A percentile compares a stretch with the other conserved stretches of the same genome.
Conservation (phyloP, 2,888 invertebrate genomes). For the Torymus tubicola region DNA sequence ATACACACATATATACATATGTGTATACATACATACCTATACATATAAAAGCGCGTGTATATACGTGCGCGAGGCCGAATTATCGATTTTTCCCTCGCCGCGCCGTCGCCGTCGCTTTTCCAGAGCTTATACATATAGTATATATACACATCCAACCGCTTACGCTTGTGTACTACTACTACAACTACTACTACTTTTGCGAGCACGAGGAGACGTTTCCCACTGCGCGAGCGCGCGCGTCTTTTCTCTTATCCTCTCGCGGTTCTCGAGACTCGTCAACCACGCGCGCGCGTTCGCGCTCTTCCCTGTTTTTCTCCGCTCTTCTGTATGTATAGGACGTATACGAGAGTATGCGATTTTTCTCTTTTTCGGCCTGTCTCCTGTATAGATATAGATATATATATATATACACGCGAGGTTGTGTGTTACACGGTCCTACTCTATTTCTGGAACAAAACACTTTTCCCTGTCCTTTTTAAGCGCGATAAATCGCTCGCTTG, state of each 20-base stretch:
- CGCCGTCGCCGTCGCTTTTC: neutral
- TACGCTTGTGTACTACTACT: no score
- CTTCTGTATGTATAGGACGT: no score
- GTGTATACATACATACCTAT: no score
- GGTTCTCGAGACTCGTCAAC: neutral
- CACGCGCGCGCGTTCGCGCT: no score
- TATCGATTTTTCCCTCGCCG: conserved; percentile 47
- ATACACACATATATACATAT: no score
- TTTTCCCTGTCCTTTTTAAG: conserved; percentile 36
- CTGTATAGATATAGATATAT: no score
- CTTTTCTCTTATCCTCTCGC: neutral
- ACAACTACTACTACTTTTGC: neutral
- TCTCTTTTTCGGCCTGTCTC: no score
- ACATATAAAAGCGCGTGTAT: no score
- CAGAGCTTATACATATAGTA: neutral
- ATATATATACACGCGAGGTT: no score
- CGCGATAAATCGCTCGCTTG: conserved; percentile 37
- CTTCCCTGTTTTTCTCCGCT: no score
- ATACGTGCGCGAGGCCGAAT: conserved; percentile 14
- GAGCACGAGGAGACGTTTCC: neutral
- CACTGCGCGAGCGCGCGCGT: neutral
- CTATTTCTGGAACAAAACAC: conserved; percentile 39
- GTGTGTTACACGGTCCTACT: neutral
- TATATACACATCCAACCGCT: no score
- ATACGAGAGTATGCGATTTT: no score